phyloP scores from a whole-genome alignment of 23 tunicate genomes.

The Corella eumyota region DNA sequence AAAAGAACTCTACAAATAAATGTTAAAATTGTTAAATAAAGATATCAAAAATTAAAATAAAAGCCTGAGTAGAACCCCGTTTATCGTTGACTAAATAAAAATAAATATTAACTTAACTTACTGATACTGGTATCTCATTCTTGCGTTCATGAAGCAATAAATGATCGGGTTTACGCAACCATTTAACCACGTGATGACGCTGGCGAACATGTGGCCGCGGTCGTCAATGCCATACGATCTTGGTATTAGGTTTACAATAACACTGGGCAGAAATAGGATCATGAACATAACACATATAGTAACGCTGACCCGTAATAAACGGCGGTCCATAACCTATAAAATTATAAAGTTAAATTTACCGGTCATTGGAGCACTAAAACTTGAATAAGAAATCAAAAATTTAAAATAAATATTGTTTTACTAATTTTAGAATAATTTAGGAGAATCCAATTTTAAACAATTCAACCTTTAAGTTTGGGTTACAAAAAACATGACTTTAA shows the following conservation, averaged over 20 bases:
- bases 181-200: slow-evolving; percentile 84
- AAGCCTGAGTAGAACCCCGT: too few relatives aligned
- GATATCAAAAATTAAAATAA: too few relatives aligned
- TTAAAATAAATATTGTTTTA: too few relatives aligned
- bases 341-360: neutral
- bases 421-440: too few relatives aligned
- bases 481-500: too few relatives aligned
- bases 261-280: slow-evolving; percentile 76
- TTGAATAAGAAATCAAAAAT: too few relatives aligned
- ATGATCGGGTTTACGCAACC: slow-evolving; percentile 80
- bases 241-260: slow-evolving; percentile 41
- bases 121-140: slow-evolving; percentile 39
- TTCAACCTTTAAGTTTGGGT: too few relatives aligned
- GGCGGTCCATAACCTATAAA: slow-evolving; percentile 45
- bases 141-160: slow-evolving; percentile 65
- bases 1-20: too few relatives aligned
- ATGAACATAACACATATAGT: slow-evolving; percentile 53
- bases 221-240: slow-evolving; percentile 14
- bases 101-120: slow-evolving; percentile 13
- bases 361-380: too few relatives aligned
- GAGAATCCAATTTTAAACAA: too few relatives aligned
- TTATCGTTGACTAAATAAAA: too few relatives aligned
- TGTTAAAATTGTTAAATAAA: too few relatives aligned
- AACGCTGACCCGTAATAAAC: slow-evolving; percentile 43
- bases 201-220: slow-evolving; percentile 59